A percentile compares a stretch with the other conserved stretches of the same genome.
phyloP scores from a whole-genome alignment of 2,113 vertebrate species.

The Istiophorus platypterus region DNA sequence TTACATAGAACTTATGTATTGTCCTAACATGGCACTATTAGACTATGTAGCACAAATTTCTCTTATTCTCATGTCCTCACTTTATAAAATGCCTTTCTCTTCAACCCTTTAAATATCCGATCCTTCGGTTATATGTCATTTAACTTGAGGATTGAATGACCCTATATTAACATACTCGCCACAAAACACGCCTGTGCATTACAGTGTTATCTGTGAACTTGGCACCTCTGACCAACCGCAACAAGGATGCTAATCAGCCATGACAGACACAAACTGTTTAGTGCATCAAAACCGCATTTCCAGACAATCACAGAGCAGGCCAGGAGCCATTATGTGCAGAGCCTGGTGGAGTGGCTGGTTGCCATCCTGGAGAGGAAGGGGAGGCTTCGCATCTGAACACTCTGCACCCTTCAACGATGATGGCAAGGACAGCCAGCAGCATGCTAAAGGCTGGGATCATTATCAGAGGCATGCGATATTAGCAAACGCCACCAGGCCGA shows the following conservation, averaged over 20 bases:
- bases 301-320: slow-evolving; percentile 72
- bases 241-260: slow-evolving; percentile 75
- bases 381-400: slow-evolving; percentile 57
- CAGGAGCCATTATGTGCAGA: slow-evolving; percentile 59
- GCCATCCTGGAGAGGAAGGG: slow-evolving; percentile 59
- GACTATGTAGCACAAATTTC: not conserved
- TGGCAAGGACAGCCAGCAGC: slow-evolving; percentile 52
- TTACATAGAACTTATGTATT: slow-evolving; percentile 16
- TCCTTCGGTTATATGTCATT: slow-evolving; percentile 33
- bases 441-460: slow-evolving; percentile 51
- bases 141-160: slow-evolving; percentile 43
- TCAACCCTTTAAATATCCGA: slow-evolving; percentile 16
- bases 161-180: slow-evolving; percentile 31
- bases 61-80: not conserved
- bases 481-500: slow-evolving; percentile 46
- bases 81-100: not conserved
- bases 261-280: slow-evolving; percentile 80
- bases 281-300: slow-evolving; percentile 80
- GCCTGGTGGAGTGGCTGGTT: slow-evolving; percentile 65
- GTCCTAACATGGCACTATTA: not conserved
- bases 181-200: slow-evolving; percentile 22
- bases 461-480: slow-evolving; percentile 55
- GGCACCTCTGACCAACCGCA: slow-evolving; percentile 64
- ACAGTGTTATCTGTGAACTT: slow-evolving; percentile 58
- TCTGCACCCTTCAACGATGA: slow-evolving; percentile 41